Conservation (phyloP, 1,140 invertebrate genomes). For the Macrotrachela quadricornifera region DNA sequence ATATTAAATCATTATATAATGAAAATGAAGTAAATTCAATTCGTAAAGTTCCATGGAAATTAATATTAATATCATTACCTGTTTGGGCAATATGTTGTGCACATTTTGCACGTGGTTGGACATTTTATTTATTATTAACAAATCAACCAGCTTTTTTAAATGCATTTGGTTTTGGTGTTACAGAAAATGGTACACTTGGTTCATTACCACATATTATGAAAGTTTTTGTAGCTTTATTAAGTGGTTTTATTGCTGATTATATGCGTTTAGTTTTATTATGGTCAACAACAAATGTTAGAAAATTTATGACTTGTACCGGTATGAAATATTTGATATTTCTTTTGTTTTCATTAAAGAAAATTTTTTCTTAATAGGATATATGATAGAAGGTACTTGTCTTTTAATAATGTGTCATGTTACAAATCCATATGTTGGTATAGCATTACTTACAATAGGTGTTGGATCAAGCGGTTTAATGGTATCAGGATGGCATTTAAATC, state of each 20-base stretch:
- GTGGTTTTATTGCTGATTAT: conserved; percentile 19
- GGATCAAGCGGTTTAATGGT: conserved; percentile 16
- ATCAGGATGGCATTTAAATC: conserved; percentile 24
- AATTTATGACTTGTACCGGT: conserved; percentile 17
- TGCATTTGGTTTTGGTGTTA: conserved; percentile 18
- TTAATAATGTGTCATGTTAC: conserved; percentile 11
- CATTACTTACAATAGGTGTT: conserved; percentile 15
- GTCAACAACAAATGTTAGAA: conserved; percentile 16
- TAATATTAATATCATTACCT: conserved; percentile 19
- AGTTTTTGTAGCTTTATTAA: conserved; percentile 13
- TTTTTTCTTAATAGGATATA: no score
- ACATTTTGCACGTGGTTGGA: conserved; percentile 20
- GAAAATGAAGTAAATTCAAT: neutral
- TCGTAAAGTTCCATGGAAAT: conserved; percentile 16
- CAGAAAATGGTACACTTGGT: conserved; percentile 20
- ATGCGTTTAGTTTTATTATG: conserved; percentile 11
- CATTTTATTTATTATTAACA: conserved; percentile 22
- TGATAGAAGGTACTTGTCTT: conserved; percentile 12
- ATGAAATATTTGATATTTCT: neutral
- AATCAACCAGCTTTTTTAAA: conserved; percentile 23
- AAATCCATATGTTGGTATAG: conserved; percentile 10
- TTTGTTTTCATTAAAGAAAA: no score
- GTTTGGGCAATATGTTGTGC: conserved; percentile 19
- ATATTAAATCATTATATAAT: conserved; percentile 12
- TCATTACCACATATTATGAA: conserved; percentile 20